Percentiles rank a stretch among this genome's conserved stretches.
phyloP scores from a whole-genome alignment of 2,113 vertebrate genomes.

The Vanacampus margaritifer region DNA sequence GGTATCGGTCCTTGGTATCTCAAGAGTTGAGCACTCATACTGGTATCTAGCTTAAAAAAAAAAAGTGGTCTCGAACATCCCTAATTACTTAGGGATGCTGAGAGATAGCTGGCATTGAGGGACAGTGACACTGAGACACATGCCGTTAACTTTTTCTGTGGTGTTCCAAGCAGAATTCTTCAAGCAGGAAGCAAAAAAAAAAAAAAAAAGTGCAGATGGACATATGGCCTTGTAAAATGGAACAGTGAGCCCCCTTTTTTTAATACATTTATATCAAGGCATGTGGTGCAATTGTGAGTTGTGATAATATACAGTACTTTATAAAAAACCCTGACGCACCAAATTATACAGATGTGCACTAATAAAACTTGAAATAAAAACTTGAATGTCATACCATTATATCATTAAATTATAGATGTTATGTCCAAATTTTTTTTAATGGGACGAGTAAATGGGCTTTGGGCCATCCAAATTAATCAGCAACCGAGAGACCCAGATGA shows the following conservation, averaged over 20 bases:
- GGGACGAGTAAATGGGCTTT: background rate
- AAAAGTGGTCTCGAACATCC: too few relatives aligned
- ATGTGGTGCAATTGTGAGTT: background rate
- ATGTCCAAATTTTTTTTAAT: background rate
- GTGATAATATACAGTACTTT: background rate
- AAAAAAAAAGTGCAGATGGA: background rate
- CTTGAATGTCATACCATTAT: background rate
- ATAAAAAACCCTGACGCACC: background rate
- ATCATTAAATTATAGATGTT: background rate
- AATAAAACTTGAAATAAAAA: background rate
- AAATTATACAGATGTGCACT: background rate
- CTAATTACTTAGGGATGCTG: background rate
- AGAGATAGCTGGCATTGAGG: background rate
- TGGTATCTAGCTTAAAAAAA: too few relatives aligned
- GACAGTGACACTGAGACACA: background rate
- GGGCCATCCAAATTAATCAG: constrained; percentile 40
- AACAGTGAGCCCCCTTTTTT: background rate
- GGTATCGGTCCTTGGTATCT: too few relatives aligned
- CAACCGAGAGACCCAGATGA: constrained; percentile 17
- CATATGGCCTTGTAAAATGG: background rate
- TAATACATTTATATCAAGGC: background rate
- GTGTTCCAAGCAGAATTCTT: background rate
- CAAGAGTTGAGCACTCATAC: too few relatives aligned
- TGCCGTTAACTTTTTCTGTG: background rate
- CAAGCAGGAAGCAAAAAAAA: background rate